A percentile compares a stretch with the other conserved stretches of the same genome.
phyloP scores from a whole-genome alignment of 2,888 invertebrate species.

The Anagyrus pseudococci region DNA sequence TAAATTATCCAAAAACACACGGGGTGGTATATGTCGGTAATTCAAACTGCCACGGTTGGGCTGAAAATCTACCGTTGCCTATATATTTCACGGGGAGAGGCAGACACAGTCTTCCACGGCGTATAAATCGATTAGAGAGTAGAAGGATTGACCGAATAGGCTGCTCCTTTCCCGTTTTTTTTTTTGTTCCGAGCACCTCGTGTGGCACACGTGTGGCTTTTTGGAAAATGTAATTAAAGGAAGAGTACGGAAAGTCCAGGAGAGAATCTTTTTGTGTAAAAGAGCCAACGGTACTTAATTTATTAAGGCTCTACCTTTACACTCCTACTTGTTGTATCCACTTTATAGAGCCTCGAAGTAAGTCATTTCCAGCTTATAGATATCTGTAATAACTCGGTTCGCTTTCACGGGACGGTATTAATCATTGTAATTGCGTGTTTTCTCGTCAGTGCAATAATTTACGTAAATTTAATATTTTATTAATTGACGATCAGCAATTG shows the following conservation, averaged over 20 bases:
- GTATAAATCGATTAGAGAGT: neutral
- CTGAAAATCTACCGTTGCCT: neutral
- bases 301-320: slow-evolving; percentile 40
- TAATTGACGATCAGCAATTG: neutral
- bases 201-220: neutral
- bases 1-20: neutral
- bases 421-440: neutral
- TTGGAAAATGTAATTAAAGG: slow-evolving; percentile 14
- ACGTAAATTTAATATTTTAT: neutral
- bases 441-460: neutral
- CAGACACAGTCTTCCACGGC: neutral
- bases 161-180: neutral
- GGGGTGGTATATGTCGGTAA: neutral
- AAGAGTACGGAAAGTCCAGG: neutral
- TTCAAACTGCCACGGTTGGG: neutral
- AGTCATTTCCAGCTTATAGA: too few species aligned
- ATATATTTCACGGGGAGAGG: neutral
- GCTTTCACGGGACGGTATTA: slow-evolving; percentile 26
- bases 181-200: neutral
- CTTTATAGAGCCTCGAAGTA: too few species aligned
- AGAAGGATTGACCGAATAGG: neutral
- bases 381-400: too few species aligned
- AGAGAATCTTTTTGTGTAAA: slow-evolving; percentile 6
- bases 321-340: too few species aligned
- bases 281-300: slow-evolving; percentile 21